phyloP scores from a whole-genome alignment of 2,888 invertebrate species.

The Zootermopsis nevadensis region DNA sequence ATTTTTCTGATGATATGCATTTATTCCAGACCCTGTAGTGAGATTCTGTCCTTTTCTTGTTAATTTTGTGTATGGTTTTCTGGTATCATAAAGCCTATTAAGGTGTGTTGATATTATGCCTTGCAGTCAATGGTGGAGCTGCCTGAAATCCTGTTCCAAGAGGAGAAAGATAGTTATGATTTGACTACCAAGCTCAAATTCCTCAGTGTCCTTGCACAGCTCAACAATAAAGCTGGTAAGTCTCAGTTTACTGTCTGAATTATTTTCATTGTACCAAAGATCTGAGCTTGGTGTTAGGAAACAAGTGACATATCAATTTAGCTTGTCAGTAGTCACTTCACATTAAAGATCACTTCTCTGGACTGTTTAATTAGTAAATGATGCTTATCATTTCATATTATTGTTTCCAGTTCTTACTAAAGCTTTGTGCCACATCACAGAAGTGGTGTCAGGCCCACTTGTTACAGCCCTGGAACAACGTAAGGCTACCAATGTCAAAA shows the following conservation, averaged over 20 bases:
- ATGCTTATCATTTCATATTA: no score
- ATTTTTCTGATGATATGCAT: no score
- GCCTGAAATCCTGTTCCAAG: constrained; percentile 79
- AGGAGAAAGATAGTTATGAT: constrained; percentile 74
- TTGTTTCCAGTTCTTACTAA: constrained; percentile 65
- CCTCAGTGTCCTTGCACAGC: constrained; percentile 63
- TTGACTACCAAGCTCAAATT: constrained; percentile 56
- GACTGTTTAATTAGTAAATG: no score
- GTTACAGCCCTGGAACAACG: constrained; percentile 59
- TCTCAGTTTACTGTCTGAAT: not conserved
- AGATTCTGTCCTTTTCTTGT: no score
- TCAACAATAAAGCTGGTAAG: constrained; percentile 67
- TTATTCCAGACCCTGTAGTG: no score
- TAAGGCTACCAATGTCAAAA: constrained; percentile 42
- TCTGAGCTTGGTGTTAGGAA: no score
- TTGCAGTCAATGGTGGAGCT: constrained; percentile 73
- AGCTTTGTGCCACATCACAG: constrained; percentile 65
- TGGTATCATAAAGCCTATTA: no score
- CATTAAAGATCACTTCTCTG: no score
- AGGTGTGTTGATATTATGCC: constrained; percentile 48
- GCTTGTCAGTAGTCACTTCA: no score
- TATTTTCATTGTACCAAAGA: no score
- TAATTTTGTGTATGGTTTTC: no score
- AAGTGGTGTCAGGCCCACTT: constrained; percentile 61
- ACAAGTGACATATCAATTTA: no score